Evolutionary conservation across 64 coral and sea anemone species (phyloP), one percentile per base, ranked within the genome.

Genomic region (Porites lutea): DNA sequence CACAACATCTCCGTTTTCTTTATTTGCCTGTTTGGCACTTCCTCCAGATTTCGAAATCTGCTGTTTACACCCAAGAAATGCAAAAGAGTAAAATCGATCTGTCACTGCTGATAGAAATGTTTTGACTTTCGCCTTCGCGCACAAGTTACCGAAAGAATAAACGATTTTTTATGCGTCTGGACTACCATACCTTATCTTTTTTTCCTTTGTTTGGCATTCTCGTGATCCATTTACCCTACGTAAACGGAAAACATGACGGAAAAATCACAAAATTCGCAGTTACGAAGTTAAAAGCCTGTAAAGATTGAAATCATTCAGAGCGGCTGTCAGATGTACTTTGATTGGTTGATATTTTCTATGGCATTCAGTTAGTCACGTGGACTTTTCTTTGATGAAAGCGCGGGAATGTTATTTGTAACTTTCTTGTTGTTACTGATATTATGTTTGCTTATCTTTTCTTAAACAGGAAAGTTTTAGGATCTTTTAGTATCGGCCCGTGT

Each of bases 161-260:
- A 50, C 80, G 43, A 62, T 83, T 49, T 60, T 74, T 8, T 89
- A 8, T 83, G 71, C 55, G 1, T 3, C 3, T 27, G 13, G 51
- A 65, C 27, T 14, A 52, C 67, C 62, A 62, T 91, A 97, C 95
- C 95, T 97, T 97, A 46, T 97, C 95, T 87, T 97, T 97, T 65
- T 97, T 97, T 67, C 92, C 89, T 90, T 97, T 97, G 90, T 97
- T 97, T 64, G 95, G 95, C 95, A 97, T 97, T 64, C 53, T 94
- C 47, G 72, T 46, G 82, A 89, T 77, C 69, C 58, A 84, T 89
- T 89, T 84, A 94, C 44, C 48, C 22, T 89, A 72, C 68, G 72
- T 82, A 77, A 81, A 54, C 74, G 18, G 86, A 77, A 83, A 77
- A 82, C 65, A 65, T 68, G 64, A 67, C 47, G 81, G 65, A 65